These are phyloP conservation scores for Pogonus chalceus DNA, from an alignment of 1,140 invertebrate genomes.

Conservation along the genomic window DNA sequence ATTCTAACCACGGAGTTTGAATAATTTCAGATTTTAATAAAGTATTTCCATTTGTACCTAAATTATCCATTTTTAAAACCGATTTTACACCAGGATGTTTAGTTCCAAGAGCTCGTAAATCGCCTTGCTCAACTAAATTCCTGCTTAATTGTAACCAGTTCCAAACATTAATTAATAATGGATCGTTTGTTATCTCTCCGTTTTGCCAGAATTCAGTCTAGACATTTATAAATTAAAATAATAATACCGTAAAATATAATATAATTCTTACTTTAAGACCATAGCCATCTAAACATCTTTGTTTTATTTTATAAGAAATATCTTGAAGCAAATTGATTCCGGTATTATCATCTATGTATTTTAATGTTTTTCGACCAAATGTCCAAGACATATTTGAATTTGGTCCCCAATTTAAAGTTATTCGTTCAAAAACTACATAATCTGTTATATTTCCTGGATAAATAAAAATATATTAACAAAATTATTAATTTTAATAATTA, in stretches of 20 bases:
- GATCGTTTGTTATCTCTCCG: slow-evolving; percentile 53
- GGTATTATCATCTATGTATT: slow-evolving; percentile 32
- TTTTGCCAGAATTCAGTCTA: slow-evolving; percentile 52
- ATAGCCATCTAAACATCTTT: slow-evolving; percentile 61
- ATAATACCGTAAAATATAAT: slow-evolving; percentile 2
- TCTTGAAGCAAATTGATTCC: slow-evolving; percentile 48
- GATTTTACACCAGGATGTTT: slow-evolving; percentile 62
- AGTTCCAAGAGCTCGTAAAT: slow-evolving; percentile 38
- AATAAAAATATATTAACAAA: background rate
- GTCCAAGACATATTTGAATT: slow-evolving; percentile 63
- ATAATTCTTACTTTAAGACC: slow-evolving; percentile 55
- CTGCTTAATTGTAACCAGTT: slow-evolving; percentile 64
- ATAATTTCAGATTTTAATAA: slow-evolving; percentile 44
- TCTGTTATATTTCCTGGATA: slow-evolving; percentile 50
- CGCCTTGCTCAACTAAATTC: slow-evolving; percentile 55
- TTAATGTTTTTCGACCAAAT: slow-evolving; percentile 56
- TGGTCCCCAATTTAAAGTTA: slow-evolving; percentile 69
- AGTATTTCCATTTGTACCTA: slow-evolving; percentile 25
- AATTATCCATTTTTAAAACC: slow-evolving; percentile 44
- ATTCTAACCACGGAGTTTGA: slow-evolving; percentile 42
- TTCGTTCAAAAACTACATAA: slow-evolving; percentile 68
- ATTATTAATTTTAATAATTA: slow-evolving; percentile 10
- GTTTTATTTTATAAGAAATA: slow-evolving; percentile 62
- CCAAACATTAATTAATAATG: slow-evolving; percentile 55
- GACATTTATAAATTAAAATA: background rate